A percentile compares a stretch with the other conserved stretches of the same genome.
Conservation (phyloP, 2,797 vertebrate genomes). For the Champsocephalus esox region DNA sequence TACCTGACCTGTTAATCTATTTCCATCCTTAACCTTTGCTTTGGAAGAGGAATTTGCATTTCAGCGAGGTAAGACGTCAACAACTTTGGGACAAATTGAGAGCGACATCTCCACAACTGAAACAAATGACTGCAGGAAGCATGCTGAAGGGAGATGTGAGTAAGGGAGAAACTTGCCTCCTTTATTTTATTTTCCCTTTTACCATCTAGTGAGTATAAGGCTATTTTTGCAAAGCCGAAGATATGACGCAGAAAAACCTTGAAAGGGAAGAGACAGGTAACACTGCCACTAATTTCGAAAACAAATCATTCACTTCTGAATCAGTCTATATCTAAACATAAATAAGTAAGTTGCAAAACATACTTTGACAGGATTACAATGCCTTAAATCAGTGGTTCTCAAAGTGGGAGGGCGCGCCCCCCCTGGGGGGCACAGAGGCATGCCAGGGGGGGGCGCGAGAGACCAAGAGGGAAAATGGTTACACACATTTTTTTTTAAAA, state of each 20-base stretch:
- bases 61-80: constrained; percentile 6
- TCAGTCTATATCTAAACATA: not conserved
- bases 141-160: constrained; percentile 5
- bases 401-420: too few species aligned
- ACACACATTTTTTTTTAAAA: too few species aligned
- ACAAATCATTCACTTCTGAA: not conserved
- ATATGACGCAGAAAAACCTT: not conserved
- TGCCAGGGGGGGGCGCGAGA: too few species aligned
- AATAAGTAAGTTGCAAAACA: not conserved
- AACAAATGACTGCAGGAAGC: constrained; percentile 42
- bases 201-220: not conserved
- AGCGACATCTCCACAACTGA: constrained; percentile 27
- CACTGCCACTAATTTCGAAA: not conserved
- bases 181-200: not conserved
- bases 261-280: not conserved
- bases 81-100: constrained; percentile 34
- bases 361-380: not conserved
- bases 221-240: not conserved
- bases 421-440: too few species aligned
- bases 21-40: constrained; percentile 4
- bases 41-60: constrained; percentile 22
- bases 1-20: constrained; percentile 2
- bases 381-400: too few species aligned
- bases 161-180: not conserved
- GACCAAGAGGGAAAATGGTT: too few species aligned